Percentiles rank a stretch among this genome's conserved stretches.
Evolutionary conservation across 2,113 vertebrate species (phyloP).

Genomic region (Scopus umbretta): DNA sequence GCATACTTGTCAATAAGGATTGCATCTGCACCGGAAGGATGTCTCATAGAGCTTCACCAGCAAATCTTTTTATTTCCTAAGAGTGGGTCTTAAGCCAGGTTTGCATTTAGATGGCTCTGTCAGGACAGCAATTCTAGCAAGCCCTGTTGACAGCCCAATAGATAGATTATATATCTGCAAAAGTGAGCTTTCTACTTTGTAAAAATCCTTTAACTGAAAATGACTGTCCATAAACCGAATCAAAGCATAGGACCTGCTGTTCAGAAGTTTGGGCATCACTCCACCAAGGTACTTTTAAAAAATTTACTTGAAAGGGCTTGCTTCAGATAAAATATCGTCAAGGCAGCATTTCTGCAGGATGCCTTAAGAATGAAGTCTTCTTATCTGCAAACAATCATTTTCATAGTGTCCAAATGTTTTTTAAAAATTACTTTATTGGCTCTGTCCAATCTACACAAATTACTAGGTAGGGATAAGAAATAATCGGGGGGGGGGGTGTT

Average conservation of each 20-base stretch:
- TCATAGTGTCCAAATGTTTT: background rate
- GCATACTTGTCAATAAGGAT: background rate
- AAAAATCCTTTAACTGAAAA: background rate
- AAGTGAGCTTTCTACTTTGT: background rate
- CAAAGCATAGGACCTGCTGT: background rate
- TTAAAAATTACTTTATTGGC: background rate
- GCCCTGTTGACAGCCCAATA: background rate
- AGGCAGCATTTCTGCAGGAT: background rate
- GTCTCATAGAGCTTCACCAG: background rate
- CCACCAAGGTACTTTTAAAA: background rate
- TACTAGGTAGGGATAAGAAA: background rate
- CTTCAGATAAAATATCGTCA: background rate
- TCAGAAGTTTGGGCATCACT: background rate
- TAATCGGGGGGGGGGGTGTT: accelerated
- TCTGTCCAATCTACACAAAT: background rate
- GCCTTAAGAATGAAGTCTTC: background rate
- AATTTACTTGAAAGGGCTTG: background rate
- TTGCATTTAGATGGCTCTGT: background rate
- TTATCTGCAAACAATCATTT: background rate
- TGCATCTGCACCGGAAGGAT: background rate
- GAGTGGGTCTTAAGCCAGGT: background rate
- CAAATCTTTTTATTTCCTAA: background rate
- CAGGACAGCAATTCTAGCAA: background rate
- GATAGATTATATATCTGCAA: background rate
- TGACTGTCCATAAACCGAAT: background rate